Conservation (phyloP, 1,140 invertebrate species). For the Leptinotarsa lineolata region DNA sequence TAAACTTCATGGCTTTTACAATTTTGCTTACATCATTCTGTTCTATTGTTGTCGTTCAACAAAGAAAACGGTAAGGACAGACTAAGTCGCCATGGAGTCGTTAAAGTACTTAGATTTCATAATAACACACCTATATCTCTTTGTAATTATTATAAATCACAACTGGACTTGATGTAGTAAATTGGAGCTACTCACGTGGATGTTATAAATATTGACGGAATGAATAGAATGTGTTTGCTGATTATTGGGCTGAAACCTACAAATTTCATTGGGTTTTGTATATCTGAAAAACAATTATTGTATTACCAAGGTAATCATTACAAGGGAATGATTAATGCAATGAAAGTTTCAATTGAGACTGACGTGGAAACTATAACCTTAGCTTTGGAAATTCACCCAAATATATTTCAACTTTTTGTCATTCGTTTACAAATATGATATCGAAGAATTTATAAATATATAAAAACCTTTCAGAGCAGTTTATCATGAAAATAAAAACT, state of each 20-base stretch:
- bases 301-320: no score
- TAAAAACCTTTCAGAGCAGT: no score
- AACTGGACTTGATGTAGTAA: neutral
- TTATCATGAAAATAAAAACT: no score
- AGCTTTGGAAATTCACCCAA: no score
- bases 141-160: neutral
- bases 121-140: neutral
- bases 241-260: neutral
- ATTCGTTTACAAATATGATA: no score
- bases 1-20: neutral
- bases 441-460: no score
- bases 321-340: no score
- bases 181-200: neutral
- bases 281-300: no score
- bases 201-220: neutral
- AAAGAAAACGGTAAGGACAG: constrained; percentile 5
- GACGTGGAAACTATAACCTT: no score
- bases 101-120: neutral
- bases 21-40: constrained; percentile 5
- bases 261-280: no score
- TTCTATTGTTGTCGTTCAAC: neutral
- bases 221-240: neutral
- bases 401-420: no score
- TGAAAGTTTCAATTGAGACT: no score
- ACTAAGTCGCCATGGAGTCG: neutral